Evolutionary conservation across 2,888 invertebrate genomes (phyloP), one percentile per base, ranked within the genome.

Genomic region (Metacarcinus magister): DNA sequence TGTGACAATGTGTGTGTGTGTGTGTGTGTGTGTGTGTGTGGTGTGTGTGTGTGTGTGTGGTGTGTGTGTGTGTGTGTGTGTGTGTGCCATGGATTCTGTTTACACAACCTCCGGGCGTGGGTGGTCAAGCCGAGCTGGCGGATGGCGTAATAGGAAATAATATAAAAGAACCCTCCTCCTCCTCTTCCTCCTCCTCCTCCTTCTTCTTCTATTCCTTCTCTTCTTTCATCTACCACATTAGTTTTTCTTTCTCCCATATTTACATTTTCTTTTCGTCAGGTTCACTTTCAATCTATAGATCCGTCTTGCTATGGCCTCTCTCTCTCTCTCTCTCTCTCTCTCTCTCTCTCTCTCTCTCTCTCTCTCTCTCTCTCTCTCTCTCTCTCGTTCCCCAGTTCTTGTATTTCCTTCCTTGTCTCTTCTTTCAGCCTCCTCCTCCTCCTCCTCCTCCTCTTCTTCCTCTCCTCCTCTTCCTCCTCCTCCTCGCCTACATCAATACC

Each of bases 41-140:
- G 43, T 39, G 39, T 90, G 44, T 87, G 90, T 90, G 90, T 90
- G 54, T 90, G 44, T 39, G 90, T 39, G 90, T 39, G 90, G 90
- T 39, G 90, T 39, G 90, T 39, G 39, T 39, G 44, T 89, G 89
- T 32, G 39, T 43, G 43, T 39, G 89, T 32, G 89, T 39, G 43
- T 89, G 89, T 39, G 90, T 90, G 90, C 16, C 19, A 39, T 3
- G 13, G 90, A 39, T 19, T 87, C 39, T 90, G 90, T 90, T 39
- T 28, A 87, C 32, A 3, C 54, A 54, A 54, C 10, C 54, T 19
- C 19, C 2, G 54, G 67, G n/a, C 67, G 39, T 43, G 16, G 44
- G 90, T n/a, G 90, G 90, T 90, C 90, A 44, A 23, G 39, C 39
- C 90, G 39, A 39, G 39, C 39, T 39, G 43, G 39, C 90, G 39